Evolutionary conservation across 2,888 invertebrate genomes (phyloP), one percentile per base, ranked within the genome.

Genomic region (Spialia ferax): DNA sequence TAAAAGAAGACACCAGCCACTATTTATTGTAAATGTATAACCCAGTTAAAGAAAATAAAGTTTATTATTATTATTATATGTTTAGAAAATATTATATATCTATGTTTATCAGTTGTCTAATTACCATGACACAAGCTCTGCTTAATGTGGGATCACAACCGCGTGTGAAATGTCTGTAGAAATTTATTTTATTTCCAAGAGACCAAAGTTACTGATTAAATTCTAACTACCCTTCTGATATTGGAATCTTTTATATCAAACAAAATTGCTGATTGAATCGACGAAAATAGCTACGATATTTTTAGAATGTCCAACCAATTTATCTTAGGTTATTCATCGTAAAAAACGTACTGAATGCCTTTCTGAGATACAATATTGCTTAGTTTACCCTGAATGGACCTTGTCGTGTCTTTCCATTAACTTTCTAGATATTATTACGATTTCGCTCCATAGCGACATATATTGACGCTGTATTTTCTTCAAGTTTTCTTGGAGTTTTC

Each of bases 391-490:
- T 64, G 57, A 64, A 64, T 45, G 26, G 26, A 8, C 29, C 63
- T 13, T 22, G 56, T 32, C 32, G 26, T n/a, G 45, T 32, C 63
- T 22, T 64, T 64, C 64, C 57, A 64, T 64, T 64, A 64, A 50
- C 48, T 64, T 57, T 50, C 23, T 56, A 22, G 32, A 64, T 55
- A 55, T 35, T 45, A 55, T 29, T 23, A 18, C 45, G 26, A 50
- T 64, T 45, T n/a, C 57, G 23, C 35, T 57, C 18, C 18, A 20
- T 45, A 45, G 11, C 45, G 45, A 45, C 20, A 20, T 10, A 64
- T 50, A 64, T 57, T 57, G 45, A 57, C 22, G 50, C 35, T 3
- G 22, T n/a, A 29, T 63, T 63, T 42, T 54, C 54, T 26, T 56
- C 42, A 42, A 45, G 15, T 50, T 48, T 42, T 45, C 60, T 48